Percentiles rank a stretch among this genome's conserved stretches.
Evolutionary conservation across 2,113 vertebrate genomes (phyloP).

Genomic region (Quiscalus mexicanus): DNA sequence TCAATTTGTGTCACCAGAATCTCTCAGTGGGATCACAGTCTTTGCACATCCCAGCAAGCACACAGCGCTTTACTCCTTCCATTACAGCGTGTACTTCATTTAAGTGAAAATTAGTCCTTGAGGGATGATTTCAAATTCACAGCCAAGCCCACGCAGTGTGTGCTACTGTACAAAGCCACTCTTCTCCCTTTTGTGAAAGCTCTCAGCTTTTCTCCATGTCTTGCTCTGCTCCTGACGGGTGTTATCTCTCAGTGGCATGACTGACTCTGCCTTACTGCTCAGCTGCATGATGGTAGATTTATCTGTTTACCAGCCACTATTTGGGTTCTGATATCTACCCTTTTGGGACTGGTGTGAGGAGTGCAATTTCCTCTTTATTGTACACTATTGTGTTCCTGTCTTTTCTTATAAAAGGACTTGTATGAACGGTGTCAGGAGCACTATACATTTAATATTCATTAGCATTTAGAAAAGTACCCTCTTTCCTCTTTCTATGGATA

Average conservation of each 20-base stretch:
- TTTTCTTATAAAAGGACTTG: constrained; percentile 37
- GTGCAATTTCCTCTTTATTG: constrained; percentile 55
- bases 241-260: constrained; percentile 47
- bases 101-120: constrained; percentile 57
- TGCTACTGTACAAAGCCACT: constrained; percentile 9
- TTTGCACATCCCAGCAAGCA: neutral
- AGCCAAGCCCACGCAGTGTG: constrained; percentile 1
- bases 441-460: constrained; percentile 52
- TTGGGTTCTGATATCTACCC: constrained; percentile 36
- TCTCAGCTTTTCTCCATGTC: neutral
- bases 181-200: neutral
- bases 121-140: constrained; percentile 19
- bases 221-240: constrained; percentile 20
- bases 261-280: constrained; percentile 36
- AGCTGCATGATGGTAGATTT: constrained; percentile 36
- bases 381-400: constrained; percentile 39
- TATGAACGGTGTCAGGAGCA: constrained; percentile 14
- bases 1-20: constrained; percentile 34
- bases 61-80: neutral
- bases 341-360: constrained; percentile 37
- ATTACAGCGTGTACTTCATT: constrained; percentile 54
- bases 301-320: constrained; percentile 67
- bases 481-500: constrained; percentile 32
- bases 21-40: constrained; percentile 18
- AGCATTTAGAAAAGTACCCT: constrained; percentile 36